Evolutionary conservation across 35 echinoderm and acorn worm species (phyloP).

Genomic region (Holothuria glaberrima): DNA sequence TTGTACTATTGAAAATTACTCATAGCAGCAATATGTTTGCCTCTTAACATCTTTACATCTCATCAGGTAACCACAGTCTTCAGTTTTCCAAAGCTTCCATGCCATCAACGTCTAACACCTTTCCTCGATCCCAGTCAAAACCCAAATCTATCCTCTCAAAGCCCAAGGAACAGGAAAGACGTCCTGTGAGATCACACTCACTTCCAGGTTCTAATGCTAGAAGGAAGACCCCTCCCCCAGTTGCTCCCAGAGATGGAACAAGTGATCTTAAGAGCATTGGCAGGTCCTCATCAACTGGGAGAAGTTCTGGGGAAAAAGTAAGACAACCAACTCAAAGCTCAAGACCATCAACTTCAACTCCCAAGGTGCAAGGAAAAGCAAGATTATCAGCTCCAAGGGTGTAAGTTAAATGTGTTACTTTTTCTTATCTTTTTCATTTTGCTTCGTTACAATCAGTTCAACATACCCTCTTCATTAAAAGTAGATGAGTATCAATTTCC

Average conservation of each 20-base stretch:
- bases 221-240: constrained; percentile 72
- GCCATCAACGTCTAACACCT: not conserved
- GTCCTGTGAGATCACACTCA: not conserved
- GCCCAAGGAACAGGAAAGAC: not conserved
- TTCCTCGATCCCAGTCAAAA: constrained; percentile 37
- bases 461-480: too few species aligned
- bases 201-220: constrained; percentile 10
- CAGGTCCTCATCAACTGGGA: not conserved
- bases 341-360: constrained; percentile 31
- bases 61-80: not conserved
- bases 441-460: too few species aligned
- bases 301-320: not conserved
- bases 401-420: constrained; percentile 48
- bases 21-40: too few species aligned
- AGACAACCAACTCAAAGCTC: constrained; percentile 23
- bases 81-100: constrained; percentile 35
- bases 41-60: not conserved
- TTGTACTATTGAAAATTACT: too few species aligned
- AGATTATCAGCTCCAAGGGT: constrained; percentile 66
- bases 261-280: not conserved
- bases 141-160: constrained; percentile 35
- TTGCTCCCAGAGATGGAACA: constrained; percentile 61
- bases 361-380: not conserved
- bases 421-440: not conserved
- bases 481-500: too few species aligned